phyloP scores from a whole-genome alignment of 1,140 invertebrate species.

The Ceratina australensis region DNA sequence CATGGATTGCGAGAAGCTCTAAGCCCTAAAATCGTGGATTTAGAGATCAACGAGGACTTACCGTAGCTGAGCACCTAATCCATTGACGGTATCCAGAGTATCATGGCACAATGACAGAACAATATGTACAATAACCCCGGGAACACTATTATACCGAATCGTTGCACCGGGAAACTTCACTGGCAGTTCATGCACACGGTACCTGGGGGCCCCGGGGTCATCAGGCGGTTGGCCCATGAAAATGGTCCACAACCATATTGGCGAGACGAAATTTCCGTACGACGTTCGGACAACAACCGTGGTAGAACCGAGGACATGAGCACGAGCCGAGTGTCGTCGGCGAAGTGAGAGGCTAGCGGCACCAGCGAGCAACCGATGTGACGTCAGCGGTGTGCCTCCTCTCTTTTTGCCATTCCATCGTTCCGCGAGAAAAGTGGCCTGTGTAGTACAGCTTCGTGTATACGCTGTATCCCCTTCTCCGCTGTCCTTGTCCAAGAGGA shows the following conservation, averaged over 20 bases:
- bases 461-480: conserved; percentile 58
- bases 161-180: too few relatives aligned
- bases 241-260: not conserved
- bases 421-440: conserved; percentile 72
- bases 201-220: not conserved
- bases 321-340: conserved; percentile 71
- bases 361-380: conserved; percentile 71
- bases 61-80: conserved; percentile 52
- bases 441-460: conserved; percentile 62
- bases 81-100: conserved; percentile 62
- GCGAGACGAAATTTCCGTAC: not conserved
- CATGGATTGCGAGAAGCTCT: not conserved
- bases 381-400: conserved; percentile 71
- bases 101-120: conserved; percentile 54
- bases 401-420: conserved; percentile 71
- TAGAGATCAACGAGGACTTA: conserved; percentile 24
- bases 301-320: conserved; percentile 61
- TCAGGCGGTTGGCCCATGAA: not conserved
- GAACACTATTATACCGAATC: conserved; percentile 39
- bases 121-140: conserved; percentile 22
- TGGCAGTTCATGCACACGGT: conserved; percentile 36
- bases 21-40: too few relatives aligned
- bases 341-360: conserved; percentile 76
- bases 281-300: not conserved
- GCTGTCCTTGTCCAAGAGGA: conserved; percentile 62